Conservation (phyloP, 2,888 invertebrate genomes). For the Drosophila sordidula region DNA sequence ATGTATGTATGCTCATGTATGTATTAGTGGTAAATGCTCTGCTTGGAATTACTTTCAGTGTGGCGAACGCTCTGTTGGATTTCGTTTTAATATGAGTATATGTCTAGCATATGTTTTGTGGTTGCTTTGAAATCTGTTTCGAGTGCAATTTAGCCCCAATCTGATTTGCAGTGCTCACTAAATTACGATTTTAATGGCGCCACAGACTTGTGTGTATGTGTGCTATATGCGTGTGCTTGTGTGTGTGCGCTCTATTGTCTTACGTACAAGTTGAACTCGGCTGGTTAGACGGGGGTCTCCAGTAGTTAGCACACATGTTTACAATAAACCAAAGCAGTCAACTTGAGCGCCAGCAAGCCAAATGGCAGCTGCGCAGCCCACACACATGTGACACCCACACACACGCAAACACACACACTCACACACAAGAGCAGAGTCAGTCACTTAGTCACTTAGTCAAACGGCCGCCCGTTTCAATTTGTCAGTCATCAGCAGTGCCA, state of each 20-base stretch:
- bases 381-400: slow-evolving; percentile 25
- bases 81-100: neutral
- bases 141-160: slow-evolving; percentile 33
- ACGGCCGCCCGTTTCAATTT: slow-evolving; percentile 68
- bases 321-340: slow-evolving; percentile 76
- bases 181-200: slow-evolving; percentile 40
- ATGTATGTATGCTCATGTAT: too few species aligned
- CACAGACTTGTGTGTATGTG: neutral
- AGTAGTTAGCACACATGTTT: slow-evolving; percentile 77
- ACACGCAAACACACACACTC: slow-evolving; percentile 5
- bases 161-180: slow-evolving; percentile 37
- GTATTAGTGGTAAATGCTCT: too few species aligned
- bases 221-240: slow-evolving; percentile 5
- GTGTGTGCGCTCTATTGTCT: slow-evolving; percentile 49
- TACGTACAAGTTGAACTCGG: slow-evolving; percentile 30
- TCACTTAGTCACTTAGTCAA: slow-evolving; percentile 68
- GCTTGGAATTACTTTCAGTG: too few species aligned
- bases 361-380: slow-evolving; percentile 59
- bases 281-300: slow-evolving; percentile 36
- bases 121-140: slow-evolving; percentile 30
- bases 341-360: slow-evolving; percentile 66
- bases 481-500: slow-evolving; percentile 71
- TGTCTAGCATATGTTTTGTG: slow-evolving; percentile 15
- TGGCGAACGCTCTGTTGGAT: neutral
- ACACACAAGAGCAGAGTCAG: slow-evolving; percentile 51